Evolutionary conservation across 2,113 vertebrate genomes (phyloP).

Genomic region (Agapornis roseicollis): DNA sequence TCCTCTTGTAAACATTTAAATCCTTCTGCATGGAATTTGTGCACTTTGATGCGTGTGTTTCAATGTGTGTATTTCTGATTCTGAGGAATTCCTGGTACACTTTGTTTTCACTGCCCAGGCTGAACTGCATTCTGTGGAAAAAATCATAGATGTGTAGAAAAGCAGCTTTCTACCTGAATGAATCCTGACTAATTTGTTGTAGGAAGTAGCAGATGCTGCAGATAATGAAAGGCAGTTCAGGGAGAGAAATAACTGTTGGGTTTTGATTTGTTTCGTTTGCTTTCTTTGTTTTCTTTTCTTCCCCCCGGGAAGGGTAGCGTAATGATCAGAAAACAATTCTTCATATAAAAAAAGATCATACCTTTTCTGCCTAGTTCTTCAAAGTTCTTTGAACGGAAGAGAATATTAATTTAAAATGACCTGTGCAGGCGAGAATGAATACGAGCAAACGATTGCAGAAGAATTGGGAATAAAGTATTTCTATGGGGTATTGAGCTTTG

Average conservation of each 20-base stretch:
- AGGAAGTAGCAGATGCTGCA: not conserved
- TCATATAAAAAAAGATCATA: not conserved
- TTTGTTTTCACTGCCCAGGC: not conserved
- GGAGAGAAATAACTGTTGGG: not conserved
- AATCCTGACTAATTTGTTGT: not conserved
- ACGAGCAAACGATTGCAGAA: rapidly evolving
- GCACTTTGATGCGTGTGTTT: not conserved
- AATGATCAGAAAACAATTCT: not conserved
- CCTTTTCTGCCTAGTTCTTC: not conserved
- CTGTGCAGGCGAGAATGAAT: not conserved
- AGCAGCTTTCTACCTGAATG: not conserved
- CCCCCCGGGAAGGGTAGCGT: not conserved
- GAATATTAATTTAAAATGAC: not conserved
- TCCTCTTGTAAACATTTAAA: not conserved
- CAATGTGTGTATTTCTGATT: not conserved
- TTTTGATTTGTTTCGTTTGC: not conserved
- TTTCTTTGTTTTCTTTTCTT: not conserved
- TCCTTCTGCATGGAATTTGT: not conserved
- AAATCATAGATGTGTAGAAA: not conserved
- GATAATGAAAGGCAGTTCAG: not conserved
- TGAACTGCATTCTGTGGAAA: not conserved
- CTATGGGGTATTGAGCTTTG: not conserved
- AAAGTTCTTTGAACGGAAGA: not conserved
- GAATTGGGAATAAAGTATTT: not conserved
- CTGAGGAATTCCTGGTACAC: not conserved